phyloP scores from a whole-genome alignment of 2,797 vertebrate species.

The Salmo trutta region DNA sequence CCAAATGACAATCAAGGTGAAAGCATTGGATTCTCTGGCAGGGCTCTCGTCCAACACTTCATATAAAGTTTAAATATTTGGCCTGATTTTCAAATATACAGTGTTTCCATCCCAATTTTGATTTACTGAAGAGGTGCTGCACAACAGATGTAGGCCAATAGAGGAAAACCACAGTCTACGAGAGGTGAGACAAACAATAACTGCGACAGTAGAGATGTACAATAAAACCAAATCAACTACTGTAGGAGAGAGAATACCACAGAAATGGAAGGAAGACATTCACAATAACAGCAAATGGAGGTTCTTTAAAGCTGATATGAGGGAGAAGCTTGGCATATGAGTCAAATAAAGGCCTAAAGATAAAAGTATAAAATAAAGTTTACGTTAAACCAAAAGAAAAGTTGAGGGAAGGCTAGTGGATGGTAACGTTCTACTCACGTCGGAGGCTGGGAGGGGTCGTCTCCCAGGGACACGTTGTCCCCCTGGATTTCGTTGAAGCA shows the following conservation, averaged over 20 bases:
- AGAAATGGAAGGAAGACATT: neutral
- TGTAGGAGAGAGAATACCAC: neutral
- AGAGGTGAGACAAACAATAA: neutral
- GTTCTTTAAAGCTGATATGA: neutral
- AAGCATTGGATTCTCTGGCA: neutral
- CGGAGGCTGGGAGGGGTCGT: slow-evolving; percentile 97
- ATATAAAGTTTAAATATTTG: neutral
- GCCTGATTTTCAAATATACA: neutral
- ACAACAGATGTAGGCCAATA: neutral
- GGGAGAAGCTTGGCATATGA: neutral
- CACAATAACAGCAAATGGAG: neutral
- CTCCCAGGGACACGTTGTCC: slow-evolving; percentile 96
- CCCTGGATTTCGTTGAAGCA: slow-evolving; percentile 99
- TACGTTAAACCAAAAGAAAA: neutral
- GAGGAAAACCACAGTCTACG: neutral
- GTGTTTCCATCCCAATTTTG: neutral
- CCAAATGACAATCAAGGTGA: slow-evolving; percentile 3
- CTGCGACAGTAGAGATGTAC: neutral
- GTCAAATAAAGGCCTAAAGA: neutral
- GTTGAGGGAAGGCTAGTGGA: neutral
- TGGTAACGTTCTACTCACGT: slow-evolving; percentile 84
- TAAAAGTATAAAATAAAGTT: neutral
- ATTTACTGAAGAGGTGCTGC: neutral
- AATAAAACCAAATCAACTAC: neutral
- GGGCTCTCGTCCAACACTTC: neutral